phyloP scores from a whole-genome alignment of 2,113 vertebrate genomes.

The Phyllostomus hastatus region DNA sequence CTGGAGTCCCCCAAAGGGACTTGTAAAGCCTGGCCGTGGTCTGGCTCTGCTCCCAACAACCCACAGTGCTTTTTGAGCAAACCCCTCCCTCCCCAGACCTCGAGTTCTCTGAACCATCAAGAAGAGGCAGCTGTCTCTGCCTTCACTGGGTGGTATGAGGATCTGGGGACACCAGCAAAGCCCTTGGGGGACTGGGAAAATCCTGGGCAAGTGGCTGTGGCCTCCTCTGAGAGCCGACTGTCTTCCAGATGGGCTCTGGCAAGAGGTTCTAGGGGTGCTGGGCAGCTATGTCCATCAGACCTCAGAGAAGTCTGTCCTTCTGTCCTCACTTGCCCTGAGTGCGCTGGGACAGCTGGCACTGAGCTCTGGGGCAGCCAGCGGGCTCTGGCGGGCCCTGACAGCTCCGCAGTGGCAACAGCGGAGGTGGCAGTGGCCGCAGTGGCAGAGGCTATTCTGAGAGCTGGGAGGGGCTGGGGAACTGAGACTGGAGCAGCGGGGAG shows the following conservation, averaged over 20 bases:
- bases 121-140: background rate
- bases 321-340: slow-evolving; percentile 69
- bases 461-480: slow-evolving; percentile 29
- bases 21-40: background rate
- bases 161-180: background rate
- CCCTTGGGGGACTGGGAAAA: background rate
- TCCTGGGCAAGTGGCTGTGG: background rate
- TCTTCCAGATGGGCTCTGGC: slow-evolving; percentile 35
- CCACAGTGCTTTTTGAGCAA: background rate
- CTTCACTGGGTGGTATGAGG: background rate
- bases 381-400: slow-evolving; percentile 58
- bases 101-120: background rate
- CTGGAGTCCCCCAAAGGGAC: background rate
- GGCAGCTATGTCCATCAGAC: background rate
- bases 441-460: slow-evolving; percentile 72
- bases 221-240: background rate
- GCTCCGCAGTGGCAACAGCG: slow-evolving; percentile 51
- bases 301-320: background rate
- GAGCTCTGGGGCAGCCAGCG: background rate
- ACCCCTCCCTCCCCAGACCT: background rate
- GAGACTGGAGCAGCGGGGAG: background rate
- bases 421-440: slow-evolving; percentile 2
- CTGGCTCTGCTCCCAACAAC: background rate
- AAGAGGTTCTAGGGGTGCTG: background rate
- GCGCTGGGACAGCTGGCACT: slow-evolving; percentile 55